Base-by-base conservation (phyloP, 2,888 invertebrate species). In the Eristalis pertinax region DNA sequence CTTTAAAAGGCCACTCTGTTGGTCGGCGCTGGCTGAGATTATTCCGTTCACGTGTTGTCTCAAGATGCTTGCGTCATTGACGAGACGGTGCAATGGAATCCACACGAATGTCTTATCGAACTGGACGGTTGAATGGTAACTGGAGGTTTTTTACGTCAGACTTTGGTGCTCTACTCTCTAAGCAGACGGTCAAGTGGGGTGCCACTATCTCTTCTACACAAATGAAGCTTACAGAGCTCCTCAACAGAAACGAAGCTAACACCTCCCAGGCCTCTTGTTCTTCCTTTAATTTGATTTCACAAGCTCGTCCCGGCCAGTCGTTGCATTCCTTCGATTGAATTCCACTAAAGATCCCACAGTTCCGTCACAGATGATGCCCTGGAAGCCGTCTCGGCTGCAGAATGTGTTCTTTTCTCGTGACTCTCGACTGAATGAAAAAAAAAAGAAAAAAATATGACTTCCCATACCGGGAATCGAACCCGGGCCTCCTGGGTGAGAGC, bases 401-500 rank as follows among this genome's bases (percentile, higher is more conserved):
- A 38, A 13, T 38, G 13, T 13, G 4, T 56, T 56, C 1, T 0
- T 56, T 22, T 56, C n/a, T 19, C 2, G 2, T 1, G 1, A 8
- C 13, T 38, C 13, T 0, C 11, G 0, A 38, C 38, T 13, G 13
- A 38, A 13, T 38, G 2, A 0, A 60, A 4, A 60, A 26, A 60
- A 60, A 43, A 4, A 15, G 3, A 19, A 60, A 60, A 62, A 73
- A 68, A 80, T 73, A 67, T 2, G 10, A 0, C 3, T 82, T 82
- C 82, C 82, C 82, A 82, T 83, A 83, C 83, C 83, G 83, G 77
- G 73, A 83, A 83, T 83, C 83, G 83, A 83, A 83, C 77, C 77
- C 83, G 83, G 83, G 83, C 77, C 77, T 83, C 77, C 83, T 78
- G 77, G 83, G 83, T 83, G 83, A 83, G 83, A 83, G 83, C 83